Evolutionary conservation across 2,113 vertebrate species (phyloP).

Genomic region (Xiphorhynchus elegans): DNA sequence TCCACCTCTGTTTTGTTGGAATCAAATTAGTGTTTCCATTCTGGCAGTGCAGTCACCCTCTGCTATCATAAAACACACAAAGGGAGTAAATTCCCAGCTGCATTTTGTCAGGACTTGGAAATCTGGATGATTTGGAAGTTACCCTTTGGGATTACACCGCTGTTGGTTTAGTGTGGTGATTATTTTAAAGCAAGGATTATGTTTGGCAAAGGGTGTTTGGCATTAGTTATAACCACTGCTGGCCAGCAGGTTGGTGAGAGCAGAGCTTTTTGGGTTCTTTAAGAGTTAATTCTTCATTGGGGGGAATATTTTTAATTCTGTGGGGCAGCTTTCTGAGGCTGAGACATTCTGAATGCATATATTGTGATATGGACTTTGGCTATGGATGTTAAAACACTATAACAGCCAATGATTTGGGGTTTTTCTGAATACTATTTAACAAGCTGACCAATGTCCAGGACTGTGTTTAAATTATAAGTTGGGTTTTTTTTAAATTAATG

Average conservation of each 20-base stretch:
- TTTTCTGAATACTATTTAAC: not conserved
- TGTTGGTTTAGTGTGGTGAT: no score
- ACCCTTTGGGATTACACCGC: no score
- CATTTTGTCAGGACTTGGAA: no score
- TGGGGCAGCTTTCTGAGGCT: no score
- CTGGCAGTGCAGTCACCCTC: not conserved
- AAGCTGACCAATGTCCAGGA: not conserved
- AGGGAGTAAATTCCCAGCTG: not conserved
- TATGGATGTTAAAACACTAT: not conserved
- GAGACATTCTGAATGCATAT: not conserved
- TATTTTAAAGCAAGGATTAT: no score
- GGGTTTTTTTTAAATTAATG: not conserved
- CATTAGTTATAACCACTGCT: no score
- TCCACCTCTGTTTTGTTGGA: not conserved
- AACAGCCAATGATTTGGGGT: not conserved
- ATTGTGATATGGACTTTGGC: not conserved
- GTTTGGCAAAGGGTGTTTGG: no score
- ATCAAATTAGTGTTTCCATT: not conserved
- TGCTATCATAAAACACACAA: not conserved
- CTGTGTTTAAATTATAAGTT: not conserved
- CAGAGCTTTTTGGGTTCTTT: no score
- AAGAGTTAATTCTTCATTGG: no score
- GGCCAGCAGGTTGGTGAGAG: no score
- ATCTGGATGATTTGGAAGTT: no score
- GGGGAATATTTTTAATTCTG: no score